phyloP scores from a whole-genome alignment of 1,140 invertebrate species.

The Cydia strobilella region DNA sequence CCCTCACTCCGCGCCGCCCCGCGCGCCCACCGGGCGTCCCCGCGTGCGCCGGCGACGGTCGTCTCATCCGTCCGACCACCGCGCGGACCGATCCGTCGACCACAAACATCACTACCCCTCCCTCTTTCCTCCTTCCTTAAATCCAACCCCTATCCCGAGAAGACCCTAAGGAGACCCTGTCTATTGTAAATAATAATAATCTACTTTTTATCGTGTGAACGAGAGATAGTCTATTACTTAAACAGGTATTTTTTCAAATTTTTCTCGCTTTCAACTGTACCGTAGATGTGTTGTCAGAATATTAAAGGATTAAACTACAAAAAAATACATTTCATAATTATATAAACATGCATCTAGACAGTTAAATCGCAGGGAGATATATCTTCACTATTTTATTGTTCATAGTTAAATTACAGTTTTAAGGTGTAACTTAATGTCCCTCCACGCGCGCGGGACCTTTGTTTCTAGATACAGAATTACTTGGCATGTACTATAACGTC shows the following conservation, averaged over 20 bases:
- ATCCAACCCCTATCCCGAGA: conserved; percentile 43
- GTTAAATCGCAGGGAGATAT: conserved; percentile 76
- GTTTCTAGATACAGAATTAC: conserved; percentile 54
- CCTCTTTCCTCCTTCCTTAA: conserved; percentile 40
- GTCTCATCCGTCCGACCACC: conserved; percentile 61
- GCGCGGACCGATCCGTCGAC: conserved; percentile 62
- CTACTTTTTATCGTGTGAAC: conserved; percentile 79
- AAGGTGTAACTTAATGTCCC: conserved; percentile 65
- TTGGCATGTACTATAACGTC: conserved; percentile 42
- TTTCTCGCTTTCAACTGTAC: conserved; percentile 79
- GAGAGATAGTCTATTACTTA: conserved; percentile 76
- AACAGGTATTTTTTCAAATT: conserved; percentile 80
- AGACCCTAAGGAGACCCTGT: conserved; percentile 44
- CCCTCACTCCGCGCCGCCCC: conserved; percentile 50
- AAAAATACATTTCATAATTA: conserved; percentile 76
- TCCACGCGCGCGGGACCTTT: conserved; percentile 55
- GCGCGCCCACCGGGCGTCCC: conserved; percentile 42
- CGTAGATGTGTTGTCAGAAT: conserved; percentile 79
- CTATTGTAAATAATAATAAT: conserved; percentile 79
- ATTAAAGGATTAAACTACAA: conserved; percentile 75
- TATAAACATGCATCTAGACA: conserved; percentile 71
- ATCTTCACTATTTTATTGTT: conserved; percentile 76
- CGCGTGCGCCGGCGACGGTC: conserved; percentile 46
- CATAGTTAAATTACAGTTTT: conserved; percentile 73
- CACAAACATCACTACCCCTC: conserved; percentile 52